phyloP scores from a whole-genome alignment of 2,113 vertebrate species.

The Anguilla japonica region DNA sequence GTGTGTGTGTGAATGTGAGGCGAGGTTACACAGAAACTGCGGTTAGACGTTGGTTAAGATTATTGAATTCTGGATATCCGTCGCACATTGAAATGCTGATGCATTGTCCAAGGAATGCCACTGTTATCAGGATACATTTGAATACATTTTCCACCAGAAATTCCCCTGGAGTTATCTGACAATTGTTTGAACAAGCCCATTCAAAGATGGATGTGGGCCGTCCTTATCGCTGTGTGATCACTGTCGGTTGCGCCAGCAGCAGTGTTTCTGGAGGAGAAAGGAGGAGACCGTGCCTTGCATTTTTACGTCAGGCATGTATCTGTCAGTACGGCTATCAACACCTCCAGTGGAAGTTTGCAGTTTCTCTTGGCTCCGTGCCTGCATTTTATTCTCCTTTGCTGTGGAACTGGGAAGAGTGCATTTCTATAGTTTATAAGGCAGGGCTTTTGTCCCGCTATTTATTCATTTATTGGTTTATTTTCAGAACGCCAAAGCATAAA shows the following conservation, averaged over 20 bases:
- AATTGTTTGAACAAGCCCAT: constrained; percentile 16
- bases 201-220: neutral
- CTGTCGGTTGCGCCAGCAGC: constrained; percentile 1
- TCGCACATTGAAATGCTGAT: neutral
- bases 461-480: constrained; percentile 43
- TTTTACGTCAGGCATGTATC: constrained; percentile 10
- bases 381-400: constrained; percentile 20
- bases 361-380: constrained; percentile 19
- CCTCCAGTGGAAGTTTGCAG: constrained; percentile 25
- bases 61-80: neutral
- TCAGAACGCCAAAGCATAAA: constrained; percentile 46
- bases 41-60: constrained; percentile 12
- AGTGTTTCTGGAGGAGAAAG: constrained; percentile 2
- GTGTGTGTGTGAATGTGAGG: constrained; percentile 1
- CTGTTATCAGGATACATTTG: neutral
- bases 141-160: neutral
- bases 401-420: neutral
- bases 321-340: constrained; percentile 27
- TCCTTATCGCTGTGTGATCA: neutral
- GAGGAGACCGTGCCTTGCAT: neutral
- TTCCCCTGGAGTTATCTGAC: neutral
- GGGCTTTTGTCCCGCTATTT: constrained; percentile 21
- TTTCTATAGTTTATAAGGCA: constrained; percentile 9
- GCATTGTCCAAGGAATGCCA: neutral
- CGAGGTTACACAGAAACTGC: neutral